These are phyloP conservation scores for Oceanodroma leucorhoa DNA, from an alignment of 2,797 vertebrate genomes.

Conservation along the genomic window DNA sequence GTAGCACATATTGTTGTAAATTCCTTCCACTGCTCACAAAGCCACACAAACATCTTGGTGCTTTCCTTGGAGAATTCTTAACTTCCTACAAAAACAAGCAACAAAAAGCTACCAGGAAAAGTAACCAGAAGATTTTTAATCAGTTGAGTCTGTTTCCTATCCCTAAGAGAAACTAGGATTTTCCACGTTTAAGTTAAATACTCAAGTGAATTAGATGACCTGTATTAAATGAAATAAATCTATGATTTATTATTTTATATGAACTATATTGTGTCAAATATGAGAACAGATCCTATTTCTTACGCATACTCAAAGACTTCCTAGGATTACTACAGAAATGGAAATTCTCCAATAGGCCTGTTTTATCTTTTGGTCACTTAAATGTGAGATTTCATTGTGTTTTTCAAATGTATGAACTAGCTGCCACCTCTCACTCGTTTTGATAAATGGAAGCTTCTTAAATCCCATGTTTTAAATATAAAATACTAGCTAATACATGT, in stretches of 20 bases:
- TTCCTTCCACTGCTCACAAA: conserved; percentile 54
- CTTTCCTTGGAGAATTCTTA: conserved; percentile 47
- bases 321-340: background rate
- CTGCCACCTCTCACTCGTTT: background rate
- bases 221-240: background rate
- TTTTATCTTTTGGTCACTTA: background rate
- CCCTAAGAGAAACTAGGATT: background rate
- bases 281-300: background rate
- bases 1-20: conserved; percentile 5
- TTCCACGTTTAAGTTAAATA: background rate
- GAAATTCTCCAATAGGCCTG: background rate
- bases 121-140: conserved; percentile 26
- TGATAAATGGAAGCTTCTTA: background rate
- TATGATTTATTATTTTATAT: background rate
- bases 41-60: conserved; percentile 30
- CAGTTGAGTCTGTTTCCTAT: conserved; percentile 1
- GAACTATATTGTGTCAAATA: background rate
- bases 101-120: conserved; percentile 48
- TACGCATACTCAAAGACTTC: background rate
- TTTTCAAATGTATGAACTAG: background rate
- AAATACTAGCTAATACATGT: background rate
- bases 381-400: background rate
- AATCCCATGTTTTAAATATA: background rate
- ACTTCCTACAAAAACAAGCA: conserved; percentile 64
- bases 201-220: background rate